Base-by-base conservation (phyloP, 2,888 invertebrate genomes). In the Liposcelis brunnea region DNA sequence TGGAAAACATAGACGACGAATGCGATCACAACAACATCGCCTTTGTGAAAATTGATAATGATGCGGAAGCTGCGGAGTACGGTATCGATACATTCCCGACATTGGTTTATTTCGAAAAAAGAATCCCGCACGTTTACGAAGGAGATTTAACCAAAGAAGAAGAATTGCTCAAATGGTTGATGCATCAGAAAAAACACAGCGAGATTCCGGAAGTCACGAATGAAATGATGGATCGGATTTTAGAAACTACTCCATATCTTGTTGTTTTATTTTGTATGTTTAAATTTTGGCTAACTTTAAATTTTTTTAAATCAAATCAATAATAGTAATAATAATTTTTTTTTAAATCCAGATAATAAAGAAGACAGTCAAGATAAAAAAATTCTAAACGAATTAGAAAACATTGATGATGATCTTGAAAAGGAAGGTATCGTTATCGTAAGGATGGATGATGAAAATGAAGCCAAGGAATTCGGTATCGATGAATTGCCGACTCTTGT, bases 1-100 rank as follows among this genome's bases (percentile, higher is more conserved):
- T 90, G 56, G 90, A 91, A 65, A 89, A 87, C 59, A 90, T 91
- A 55, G 91, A 91, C 59, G 90, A 90, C 58, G 90, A 90, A 60
- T 87, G 87, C 63, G 90, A 90, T 61, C 81, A 84, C 58, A 85
- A 90, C 59, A 83, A 83, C 58, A 89, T 90, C 55, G 84, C 83
- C 43, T 90, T 90, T 60, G 89, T 90, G 6, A 90, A 90, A 64
- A 89, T 89, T 56, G 83, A 85, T 58, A 84, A 90, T 56, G 79
- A 82, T 50, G 77, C 77, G 48, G 86, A 90, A 62, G 89, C 87
- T 33, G 84, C 83, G 58, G 87, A 89, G 60, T 89, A 86, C 61
- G 87, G 89, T 49, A 82, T 89, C 55, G 84, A 89, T 54, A 65
- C 68, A 14, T 69, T 89, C 48, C 90, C 90, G 2, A 82, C 82